Conservation (phyloP, 2,797 vertebrate genomes). For the Spondyliosoma cantharus region DNA sequence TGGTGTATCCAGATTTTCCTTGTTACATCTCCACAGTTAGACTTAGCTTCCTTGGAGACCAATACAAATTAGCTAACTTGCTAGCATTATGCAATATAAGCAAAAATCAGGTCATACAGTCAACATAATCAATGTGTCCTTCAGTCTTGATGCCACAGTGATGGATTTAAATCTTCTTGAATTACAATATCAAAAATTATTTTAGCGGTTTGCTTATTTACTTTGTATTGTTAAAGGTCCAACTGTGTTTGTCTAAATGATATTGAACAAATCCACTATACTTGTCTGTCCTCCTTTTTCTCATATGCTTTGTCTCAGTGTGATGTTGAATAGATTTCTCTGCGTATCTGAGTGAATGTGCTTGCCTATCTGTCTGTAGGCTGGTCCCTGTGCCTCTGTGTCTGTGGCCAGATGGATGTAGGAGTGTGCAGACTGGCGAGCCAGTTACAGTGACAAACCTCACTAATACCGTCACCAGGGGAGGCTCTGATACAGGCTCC, state of each 20-base stretch:
- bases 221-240: not conserved
- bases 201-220: not conserved
- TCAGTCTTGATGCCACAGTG: not conserved
- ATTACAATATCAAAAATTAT: not conserved
- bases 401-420: constrained; percentile 77
- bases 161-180: not conserved
- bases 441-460: constrained; percentile 58
- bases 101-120: not conserved
- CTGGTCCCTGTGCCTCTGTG: constrained; percentile 38
- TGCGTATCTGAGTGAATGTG: constrained; percentile 33
- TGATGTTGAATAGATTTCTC: constrained; percentile 1
- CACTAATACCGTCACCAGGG: constrained; percentile 46
- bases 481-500: constrained; percentile 43
- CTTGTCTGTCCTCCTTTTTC: not conserved
- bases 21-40: not conserved
- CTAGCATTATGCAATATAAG: not conserved
- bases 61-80: not conserved
- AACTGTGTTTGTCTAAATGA: not conserved
- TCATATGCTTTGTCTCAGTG: not conserved
- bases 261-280: not conserved
- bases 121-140: not conserved
- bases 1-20: too few species aligned
- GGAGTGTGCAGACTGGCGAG: constrained; percentile 62
- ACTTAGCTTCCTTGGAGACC: not conserved
- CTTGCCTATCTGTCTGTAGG: constrained; percentile 22